These are phyloP conservation scores for Zapus hudsonius DNA, from an alignment of 2,113 vertebrate genomes.

Conservation along the genomic window DNA sequence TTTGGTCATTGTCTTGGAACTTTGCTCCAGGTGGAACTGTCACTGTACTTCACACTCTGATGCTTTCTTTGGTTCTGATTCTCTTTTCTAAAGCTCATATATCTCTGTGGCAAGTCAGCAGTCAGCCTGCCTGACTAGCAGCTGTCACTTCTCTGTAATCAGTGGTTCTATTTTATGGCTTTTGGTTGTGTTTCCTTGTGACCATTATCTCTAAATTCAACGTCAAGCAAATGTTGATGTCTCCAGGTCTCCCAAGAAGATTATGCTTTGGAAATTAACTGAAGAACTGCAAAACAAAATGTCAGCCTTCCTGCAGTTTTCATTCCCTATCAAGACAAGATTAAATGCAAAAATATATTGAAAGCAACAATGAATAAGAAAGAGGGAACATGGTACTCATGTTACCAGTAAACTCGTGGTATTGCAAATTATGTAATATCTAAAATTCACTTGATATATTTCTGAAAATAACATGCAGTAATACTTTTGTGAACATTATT, in stretches of 20 bases:
- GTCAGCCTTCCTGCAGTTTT: not conserved
- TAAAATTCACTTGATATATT: not conserved
- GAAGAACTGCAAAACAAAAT: not conserved
- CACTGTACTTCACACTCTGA: not conserved
- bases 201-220: slow-evolving; percentile 16
- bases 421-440: not conserved
- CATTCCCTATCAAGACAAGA: not conserved
- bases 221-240: not conserved
- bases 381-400: not conserved
- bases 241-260: not conserved
- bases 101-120: not conserved
- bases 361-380: not conserved
- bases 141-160: not conserved
- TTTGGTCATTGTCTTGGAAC: too few relatives aligned
- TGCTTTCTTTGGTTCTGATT: not conserved
- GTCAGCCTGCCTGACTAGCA: not conserved
- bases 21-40: not conserved
- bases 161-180: not conserved
- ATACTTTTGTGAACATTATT: not conserved
- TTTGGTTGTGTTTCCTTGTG: slow-evolving; percentile 8
- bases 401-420: not conserved
- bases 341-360: not conserved
- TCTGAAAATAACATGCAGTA: not conserved
- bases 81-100: not conserved
- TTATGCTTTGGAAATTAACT: not conserved